Evolutionary conservation across 1,140 invertebrate genomes (phyloP).

Genomic region (Drosophila santomea): DNA sequence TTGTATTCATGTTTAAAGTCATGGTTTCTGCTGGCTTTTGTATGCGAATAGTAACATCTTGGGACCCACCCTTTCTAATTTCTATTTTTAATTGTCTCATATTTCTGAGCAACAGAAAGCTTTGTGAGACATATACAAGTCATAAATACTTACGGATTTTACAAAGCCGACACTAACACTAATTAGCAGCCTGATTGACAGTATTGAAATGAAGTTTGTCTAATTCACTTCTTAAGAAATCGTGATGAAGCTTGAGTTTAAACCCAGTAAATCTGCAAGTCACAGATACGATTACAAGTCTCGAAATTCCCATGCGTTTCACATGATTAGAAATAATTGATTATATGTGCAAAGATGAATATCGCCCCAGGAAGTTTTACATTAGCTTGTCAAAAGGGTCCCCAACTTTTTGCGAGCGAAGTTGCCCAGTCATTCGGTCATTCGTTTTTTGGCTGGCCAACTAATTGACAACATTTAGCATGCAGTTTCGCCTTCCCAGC

Average conservation of each 20-base stretch:
- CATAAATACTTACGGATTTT: background rate
- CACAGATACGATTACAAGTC: constrained; percentile 2
- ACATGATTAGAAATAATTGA: constrained; percentile 32
- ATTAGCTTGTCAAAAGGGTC: constrained; percentile 26
- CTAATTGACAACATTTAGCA: constrained; percentile 74
- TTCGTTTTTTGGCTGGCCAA: constrained; percentile 49
- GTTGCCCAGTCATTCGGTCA: constrained; percentile 45
- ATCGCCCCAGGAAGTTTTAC: background rate
- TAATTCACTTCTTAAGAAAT: background rate
- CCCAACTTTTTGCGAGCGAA: constrained; percentile 11
- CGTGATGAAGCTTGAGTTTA: no score
- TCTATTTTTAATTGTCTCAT: background rate
- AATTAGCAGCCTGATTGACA: background rate
- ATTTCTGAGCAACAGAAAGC: background rate
- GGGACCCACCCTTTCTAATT: background rate
- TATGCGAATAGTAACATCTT: background rate
- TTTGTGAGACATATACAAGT: background rate
- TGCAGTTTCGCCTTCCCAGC: constrained; percentile 27
- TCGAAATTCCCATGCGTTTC: background rate
- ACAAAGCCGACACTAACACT: background rate
- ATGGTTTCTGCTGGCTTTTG: background rate
- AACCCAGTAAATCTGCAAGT: constrained; percentile 13
- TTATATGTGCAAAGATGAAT: constrained; percentile 7
- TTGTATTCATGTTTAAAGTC: background rate
- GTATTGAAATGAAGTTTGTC: background rate